phyloP scores from a whole-genome alignment of 2,113 vertebrate species.

The Melozone crissalis region DNA sequence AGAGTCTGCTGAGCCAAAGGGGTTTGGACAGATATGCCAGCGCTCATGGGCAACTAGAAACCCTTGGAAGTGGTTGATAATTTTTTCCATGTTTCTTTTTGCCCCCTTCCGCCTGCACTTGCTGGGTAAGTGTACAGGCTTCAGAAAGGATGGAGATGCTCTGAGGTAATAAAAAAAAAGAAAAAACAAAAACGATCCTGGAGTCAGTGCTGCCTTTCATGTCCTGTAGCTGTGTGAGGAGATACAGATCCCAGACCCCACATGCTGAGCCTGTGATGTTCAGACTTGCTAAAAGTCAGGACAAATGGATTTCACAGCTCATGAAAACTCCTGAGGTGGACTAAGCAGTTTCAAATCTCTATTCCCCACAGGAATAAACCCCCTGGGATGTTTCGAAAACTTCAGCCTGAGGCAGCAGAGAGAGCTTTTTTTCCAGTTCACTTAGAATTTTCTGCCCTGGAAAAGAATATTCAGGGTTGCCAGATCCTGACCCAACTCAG shows the following conservation, averaged over 20 bases:
- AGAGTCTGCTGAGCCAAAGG: neutral
- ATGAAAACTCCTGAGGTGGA: neutral
- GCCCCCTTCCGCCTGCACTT: neutral
- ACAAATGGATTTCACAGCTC: neutral
- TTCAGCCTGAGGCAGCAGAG: neutral
- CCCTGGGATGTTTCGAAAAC: neutral
- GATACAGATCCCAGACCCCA: neutral
- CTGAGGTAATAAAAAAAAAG: neutral
- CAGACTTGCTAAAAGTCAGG: neutral
- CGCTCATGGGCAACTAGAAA: rapidly evolving
- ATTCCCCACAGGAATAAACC: neutral
- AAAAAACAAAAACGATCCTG: neutral
- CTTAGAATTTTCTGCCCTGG: neutral
- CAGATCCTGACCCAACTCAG: neutral
- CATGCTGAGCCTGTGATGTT: neutral
- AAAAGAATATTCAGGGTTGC: neutral
- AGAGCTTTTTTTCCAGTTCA: neutral
- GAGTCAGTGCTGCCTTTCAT: neutral
- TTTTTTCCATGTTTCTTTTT: neutral
- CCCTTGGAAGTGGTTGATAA: too few species aligned
- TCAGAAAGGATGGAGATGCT: neutral
- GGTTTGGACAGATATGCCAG: neutral
- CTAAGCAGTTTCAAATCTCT: neutral
- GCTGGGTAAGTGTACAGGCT: neutral
- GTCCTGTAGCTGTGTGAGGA: neutral